phyloP scores from a whole-genome alignment of 2,888 invertebrate genomes.

The Gisinianus flammeolus region DNA sequence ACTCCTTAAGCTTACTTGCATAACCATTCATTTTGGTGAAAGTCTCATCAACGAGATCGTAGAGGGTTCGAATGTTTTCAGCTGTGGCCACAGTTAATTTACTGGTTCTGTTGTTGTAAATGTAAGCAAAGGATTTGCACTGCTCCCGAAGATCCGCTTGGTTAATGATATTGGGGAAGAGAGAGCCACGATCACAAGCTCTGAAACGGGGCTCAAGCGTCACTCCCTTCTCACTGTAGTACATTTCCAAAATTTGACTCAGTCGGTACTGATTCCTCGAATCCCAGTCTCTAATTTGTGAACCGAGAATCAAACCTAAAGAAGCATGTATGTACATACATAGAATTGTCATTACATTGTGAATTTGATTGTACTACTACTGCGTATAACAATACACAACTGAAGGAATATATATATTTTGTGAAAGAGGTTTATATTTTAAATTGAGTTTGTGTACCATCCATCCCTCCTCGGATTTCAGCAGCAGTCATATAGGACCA shows the following conservation, averaged over 20 bases:
- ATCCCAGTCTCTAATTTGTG: slow-evolving; percentile 47
- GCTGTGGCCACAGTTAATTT: slow-evolving; percentile 25
- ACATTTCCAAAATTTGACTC: slow-evolving; percentile 51
- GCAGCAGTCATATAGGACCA: slow-evolving; percentile 55
- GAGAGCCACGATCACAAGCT: slow-evolving; percentile 48
- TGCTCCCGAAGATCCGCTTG: slow-evolving; percentile 17
- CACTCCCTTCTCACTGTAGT: slow-evolving; percentile 56
- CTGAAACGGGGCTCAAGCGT: slow-evolving; percentile 44
- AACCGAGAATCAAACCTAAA: slow-evolving; percentile 51
- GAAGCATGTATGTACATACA: too few species aligned
- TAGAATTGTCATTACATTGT: too few species aligned
- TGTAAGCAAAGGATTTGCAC: slow-evolving; percentile 49
- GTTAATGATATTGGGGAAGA: slow-evolving; percentile 27
- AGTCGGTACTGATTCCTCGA: slow-evolving; percentile 24
- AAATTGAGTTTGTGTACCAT: slow-evolving; percentile 45
- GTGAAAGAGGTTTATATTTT: too few species aligned
- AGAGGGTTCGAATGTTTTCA: slow-evolving; percentile 27
- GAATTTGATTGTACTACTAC: too few species aligned
- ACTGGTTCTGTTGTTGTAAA: slow-evolving; percentile 48
- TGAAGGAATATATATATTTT: too few species aligned
- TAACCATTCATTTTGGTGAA: slow-evolving; percentile 38
- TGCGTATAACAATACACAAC: too few species aligned
- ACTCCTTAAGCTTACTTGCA: slow-evolving; percentile 36
- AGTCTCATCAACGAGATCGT: slow-evolving; percentile 45
- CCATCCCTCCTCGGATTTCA: slow-evolving; percentile 56